Conservation (phyloP, 2,113 vertebrate species). For the Xenus cinereus region DNA sequence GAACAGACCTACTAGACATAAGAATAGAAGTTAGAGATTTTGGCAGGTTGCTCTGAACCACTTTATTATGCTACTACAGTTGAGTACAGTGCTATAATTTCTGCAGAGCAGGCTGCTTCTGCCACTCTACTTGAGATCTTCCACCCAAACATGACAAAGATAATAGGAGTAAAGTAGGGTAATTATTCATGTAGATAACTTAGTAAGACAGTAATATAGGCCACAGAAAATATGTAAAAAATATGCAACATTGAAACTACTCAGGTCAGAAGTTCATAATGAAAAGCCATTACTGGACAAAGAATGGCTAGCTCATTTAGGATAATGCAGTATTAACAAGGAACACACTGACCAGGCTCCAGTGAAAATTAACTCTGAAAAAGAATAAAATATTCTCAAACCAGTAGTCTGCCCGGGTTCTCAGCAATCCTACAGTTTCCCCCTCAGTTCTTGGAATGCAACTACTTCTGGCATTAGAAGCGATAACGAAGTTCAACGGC, state of each 20-base stretch:
- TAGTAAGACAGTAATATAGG: not conserved
- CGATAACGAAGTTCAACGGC: not conserved
- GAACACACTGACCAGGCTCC: not conserved
- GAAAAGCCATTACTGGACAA: not conserved
- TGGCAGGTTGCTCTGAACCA: not conserved
- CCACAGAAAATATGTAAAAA: not conserved
- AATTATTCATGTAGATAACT: constrained; percentile 5
- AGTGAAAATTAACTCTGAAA: not conserved
- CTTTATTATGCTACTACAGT: not conserved
- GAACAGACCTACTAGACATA: not conserved
- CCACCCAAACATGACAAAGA: constrained; percentile 35
- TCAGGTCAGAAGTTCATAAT: not conserved
- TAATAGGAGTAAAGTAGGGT: not conserved
- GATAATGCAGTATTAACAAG: not conserved
- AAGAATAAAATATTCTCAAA: not conserved
- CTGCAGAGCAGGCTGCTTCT: not conserved
- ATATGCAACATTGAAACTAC: not conserved
- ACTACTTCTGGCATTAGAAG: not conserved
- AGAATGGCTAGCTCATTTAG: not conserved
- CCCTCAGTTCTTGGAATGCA: not conserved
- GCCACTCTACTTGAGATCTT: not conserved
- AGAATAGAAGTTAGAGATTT: not conserved
- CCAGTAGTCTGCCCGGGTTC: not conserved
- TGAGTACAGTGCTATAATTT: not conserved
- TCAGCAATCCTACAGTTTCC: not conserved